Evolutionary conservation across 2,797 vertebrate species (phyloP).

Genomic region (Sebastes kiyomatsui): DNA sequence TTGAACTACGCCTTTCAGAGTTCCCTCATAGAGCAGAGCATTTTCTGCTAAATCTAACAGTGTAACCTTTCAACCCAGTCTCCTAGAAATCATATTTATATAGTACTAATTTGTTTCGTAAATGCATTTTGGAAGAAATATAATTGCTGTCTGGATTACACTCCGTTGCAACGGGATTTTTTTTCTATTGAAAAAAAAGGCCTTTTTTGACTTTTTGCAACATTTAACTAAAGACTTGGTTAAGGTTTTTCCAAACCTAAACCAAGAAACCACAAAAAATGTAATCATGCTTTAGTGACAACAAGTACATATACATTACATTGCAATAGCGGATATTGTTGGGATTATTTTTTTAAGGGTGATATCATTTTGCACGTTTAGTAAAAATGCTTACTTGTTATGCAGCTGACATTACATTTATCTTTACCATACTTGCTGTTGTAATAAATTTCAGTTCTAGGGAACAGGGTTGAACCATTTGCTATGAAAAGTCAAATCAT

Average conservation of each 20-base stretch:
- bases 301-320: background rate
- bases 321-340: background rate
- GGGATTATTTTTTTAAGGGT: background rate
- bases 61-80: no score
- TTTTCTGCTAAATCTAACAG: no score
- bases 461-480: background rate
- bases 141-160: no score
- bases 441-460: background rate
- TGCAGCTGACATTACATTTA: background rate
- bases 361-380: background rate
- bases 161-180: fast-evolving
- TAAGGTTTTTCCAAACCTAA: background rate
- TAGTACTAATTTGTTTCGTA: no score
- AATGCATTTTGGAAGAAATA: no score
- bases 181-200: no score
- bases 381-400: background rate
- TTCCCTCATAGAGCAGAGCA: no score
- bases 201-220: no score
- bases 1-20: no score
- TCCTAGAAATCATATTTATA: no score
- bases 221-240: no score
- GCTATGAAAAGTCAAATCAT: background rate
- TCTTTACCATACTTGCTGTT: background rate
- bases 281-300: background rate
- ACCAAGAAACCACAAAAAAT: background rate